A percentile compares a stretch with the other conserved stretches of the same genome.
Conservation (phyloP, 2,888 invertebrate species). For the Drosophila parthenogenetica region DNA sequence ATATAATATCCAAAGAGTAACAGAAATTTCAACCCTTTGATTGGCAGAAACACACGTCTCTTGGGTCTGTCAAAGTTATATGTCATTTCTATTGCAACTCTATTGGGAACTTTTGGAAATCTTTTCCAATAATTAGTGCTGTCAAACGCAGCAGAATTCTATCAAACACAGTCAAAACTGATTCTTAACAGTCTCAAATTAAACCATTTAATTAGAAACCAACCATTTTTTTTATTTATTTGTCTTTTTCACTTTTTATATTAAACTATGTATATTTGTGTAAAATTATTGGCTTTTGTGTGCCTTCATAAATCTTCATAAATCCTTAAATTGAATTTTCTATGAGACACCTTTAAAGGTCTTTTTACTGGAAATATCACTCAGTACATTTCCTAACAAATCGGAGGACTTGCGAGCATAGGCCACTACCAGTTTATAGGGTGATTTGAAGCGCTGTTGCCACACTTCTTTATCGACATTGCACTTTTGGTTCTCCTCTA, state of each 20-base stretch:
- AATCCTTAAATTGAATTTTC: not conserved
- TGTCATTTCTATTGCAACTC: conserved; percentile 20
- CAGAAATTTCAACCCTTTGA: conserved; percentile 60
- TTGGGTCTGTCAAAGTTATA: not conserved
- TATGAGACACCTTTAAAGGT: conserved; percentile 27
- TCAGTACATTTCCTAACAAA: conserved; percentile 51
- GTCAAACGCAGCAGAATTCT: conserved; percentile 63
- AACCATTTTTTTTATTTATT: not conserved
- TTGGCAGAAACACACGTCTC: not conserved
- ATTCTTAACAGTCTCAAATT: no score
- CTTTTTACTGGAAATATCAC: conserved; percentile 8
- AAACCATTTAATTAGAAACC: conserved; percentile 6
- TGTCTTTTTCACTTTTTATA: not conserved
- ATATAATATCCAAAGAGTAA: conserved; percentile 30
- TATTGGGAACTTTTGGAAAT: conserved; percentile 21
- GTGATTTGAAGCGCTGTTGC: conserved; percentile 83
- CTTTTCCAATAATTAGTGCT: conserved; percentile 68
- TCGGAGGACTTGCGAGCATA: conserved; percentile 84
- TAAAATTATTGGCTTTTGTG: not conserved
- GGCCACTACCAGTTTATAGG: conserved; percentile 86
- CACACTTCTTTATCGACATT: conserved; percentile 67
- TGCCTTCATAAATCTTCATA: not conserved
- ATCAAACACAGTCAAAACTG: conserved; percentile 11
- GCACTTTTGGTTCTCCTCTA: conserved; percentile 81
- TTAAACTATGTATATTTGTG: no score